Evolutionary conservation across 2,888 invertebrate species (phyloP).

Genomic region (Campaea margaritaria): DNA sequence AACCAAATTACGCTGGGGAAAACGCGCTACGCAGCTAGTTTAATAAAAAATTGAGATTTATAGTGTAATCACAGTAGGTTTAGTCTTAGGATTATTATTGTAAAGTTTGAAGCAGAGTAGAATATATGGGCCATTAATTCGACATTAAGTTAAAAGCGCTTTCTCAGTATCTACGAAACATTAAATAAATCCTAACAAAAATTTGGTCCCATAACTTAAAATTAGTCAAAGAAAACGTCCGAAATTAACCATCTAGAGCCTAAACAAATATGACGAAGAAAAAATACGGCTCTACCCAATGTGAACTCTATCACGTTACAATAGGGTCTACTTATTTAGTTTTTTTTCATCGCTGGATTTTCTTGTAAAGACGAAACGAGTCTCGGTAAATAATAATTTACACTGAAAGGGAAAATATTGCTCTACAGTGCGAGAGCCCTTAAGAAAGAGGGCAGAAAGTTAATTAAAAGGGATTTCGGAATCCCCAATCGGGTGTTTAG

Average conservation of each 20-base stretch:
- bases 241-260: slow-evolving; percentile 14
- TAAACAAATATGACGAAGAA: slow-evolving; percentile 13
- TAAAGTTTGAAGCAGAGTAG: neutral
- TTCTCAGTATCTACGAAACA: slow-evolving; percentile 8
- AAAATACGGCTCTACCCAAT: slow-evolving; percentile 14
- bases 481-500: slow-evolving; percentile 34
- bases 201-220: slow-evolving; percentile 26
- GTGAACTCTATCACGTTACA: neutral
- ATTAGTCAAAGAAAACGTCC: slow-evolving; percentile 29
- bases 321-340: slow-evolving; percentile 12
- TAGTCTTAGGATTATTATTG: no score
- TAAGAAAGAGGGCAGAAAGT: slow-evolving; percentile 30
- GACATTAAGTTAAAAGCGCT: slow-evolving; percentile 14
- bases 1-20: no score
- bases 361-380: slow-evolving; percentile 40
- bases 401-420: slow-evolving; percentile 39
- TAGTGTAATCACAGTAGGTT: no score
- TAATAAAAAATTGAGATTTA: no score
- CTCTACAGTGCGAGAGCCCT: slow-evolving; percentile 23
- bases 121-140: slow-evolving; percentile 13
- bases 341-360: slow-evolving; percentile 5
- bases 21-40: no score
- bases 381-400: slow-evolving; percentile 46
- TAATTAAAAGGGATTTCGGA: slow-evolving; percentile 43
- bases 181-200: slow-evolving; percentile 21